These are phyloP conservation scores for Fopius arisanus DNA, from an alignment of 1,140 invertebrate species.

Conservation along the genomic window DNA sequence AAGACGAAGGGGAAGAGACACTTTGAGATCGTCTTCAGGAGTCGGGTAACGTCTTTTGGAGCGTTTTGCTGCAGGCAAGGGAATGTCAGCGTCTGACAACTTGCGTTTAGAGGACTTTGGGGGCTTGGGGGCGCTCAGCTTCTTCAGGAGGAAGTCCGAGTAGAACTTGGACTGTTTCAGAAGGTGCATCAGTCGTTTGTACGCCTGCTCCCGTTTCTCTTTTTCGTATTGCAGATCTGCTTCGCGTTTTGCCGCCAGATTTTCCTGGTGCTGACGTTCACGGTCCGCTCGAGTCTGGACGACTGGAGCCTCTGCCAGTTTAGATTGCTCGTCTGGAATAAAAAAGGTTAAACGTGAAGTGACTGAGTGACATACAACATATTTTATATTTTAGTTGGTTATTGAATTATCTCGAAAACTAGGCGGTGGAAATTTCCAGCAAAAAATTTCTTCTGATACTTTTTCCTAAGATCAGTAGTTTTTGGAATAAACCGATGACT, in stretches of 20 bases:
- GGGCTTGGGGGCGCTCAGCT: constrained; percentile 43
- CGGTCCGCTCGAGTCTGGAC: not conserved
- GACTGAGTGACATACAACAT: too few relatives aligned
- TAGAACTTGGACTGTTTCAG: constrained; percentile 61
- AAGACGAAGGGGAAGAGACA: constrained; percentile 30
- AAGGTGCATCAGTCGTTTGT: constrained; percentile 57
- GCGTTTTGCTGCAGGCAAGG: not conserved
- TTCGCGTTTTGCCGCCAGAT: constrained; percentile 22
- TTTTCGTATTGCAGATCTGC: constrained; percentile 41
- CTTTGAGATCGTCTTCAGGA: constrained; percentile 26
- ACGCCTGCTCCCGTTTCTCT: constrained; percentile 45
- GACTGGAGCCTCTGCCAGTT: not conserved
- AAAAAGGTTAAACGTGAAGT: not conserved
- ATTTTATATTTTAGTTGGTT: too few relatives aligned
- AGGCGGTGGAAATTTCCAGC: too few relatives aligned
- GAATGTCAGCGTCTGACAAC: not conserved
- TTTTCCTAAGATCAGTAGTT: too few relatives aligned
- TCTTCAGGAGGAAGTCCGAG: constrained; percentile 52
- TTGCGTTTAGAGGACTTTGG: not conserved
- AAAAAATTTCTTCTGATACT: too few relatives aligned
- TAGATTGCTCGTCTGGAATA: not conserved
- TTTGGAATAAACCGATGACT: too few relatives aligned
- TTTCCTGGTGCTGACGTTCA: not conserved
- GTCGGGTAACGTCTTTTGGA: not conserved
- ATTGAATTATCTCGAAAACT: too few relatives aligned